Conservation (phyloP, 1,140 invertebrate species). For the Trichonephila clavata region DNA sequence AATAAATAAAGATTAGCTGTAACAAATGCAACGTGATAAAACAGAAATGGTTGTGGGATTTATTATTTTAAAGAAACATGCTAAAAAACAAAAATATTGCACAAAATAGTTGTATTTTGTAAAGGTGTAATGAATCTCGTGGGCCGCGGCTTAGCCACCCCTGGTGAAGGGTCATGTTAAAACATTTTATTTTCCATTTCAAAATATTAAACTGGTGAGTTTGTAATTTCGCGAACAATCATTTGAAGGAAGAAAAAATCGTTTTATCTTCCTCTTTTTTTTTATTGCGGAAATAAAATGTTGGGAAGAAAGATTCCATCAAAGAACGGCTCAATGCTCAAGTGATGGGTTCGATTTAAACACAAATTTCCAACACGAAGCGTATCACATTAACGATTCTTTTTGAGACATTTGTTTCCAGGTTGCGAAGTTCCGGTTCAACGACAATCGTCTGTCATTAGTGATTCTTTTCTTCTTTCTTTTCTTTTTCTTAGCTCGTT, state of each 20-base stretch:
- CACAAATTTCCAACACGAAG: neutral
- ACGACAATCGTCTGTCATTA: constrained; percentile 14
- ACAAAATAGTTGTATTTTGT: too few relatives aligned
- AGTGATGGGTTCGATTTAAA: constrained; percentile 4
- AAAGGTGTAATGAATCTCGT: too few relatives aligned
- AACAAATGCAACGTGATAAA: too few relatives aligned
- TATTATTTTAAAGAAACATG: too few relatives aligned
- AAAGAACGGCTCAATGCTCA: neutral
- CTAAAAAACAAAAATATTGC: too few relatives aligned
- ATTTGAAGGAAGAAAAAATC: neutral
- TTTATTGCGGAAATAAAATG: constrained; percentile 8
- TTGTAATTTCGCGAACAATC: neutral
- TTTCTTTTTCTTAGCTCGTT: neutral
- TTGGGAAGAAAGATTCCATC: neutral
- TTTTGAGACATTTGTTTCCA: neutral
- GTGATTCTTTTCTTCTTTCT: neutral
- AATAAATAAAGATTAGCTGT: too few relatives aligned
- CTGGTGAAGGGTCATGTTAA: too few relatives aligned
- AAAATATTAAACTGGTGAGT: neutral
- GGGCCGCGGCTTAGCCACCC: too few relatives aligned
- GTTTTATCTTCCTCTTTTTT: neutral
- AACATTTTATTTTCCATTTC: neutral
- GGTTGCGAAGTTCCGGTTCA: constrained; percentile 8
- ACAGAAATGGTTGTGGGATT: too few relatives aligned
- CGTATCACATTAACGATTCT: constrained; percentile 5